Conservation (phyloP, 2,113 vertebrate genomes). For the Vulpes vulpes region DNA sequence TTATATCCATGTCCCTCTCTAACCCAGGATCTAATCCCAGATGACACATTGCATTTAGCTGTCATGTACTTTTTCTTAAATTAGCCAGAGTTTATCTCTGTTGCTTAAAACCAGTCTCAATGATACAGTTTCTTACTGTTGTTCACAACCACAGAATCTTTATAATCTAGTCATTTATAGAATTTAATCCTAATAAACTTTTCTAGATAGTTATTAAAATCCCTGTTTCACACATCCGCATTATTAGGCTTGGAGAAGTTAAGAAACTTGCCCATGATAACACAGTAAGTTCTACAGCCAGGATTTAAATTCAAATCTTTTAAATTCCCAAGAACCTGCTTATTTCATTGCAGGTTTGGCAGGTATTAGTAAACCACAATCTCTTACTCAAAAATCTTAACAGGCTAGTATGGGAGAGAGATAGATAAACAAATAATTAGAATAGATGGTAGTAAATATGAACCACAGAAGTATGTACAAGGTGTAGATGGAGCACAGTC, state of each 20-base stretch:
- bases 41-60: not conserved
- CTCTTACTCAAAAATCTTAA: not conserved
- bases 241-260: not conserved
- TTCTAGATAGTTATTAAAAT: constrained; percentile 16
- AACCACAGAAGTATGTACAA: not conserved
- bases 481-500: not conserved
- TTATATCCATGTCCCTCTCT: not conserved
- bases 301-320: not conserved
- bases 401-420: not conserved
- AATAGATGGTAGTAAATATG: constrained; percentile 2
- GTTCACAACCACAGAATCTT: not conserved
- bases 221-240: not conserved
- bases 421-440: constrained; percentile 10
- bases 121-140: not conserved
- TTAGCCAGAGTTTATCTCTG: constrained; percentile 29
- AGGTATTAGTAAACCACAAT: constrained; percentile 1
- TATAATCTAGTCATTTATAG: not conserved
- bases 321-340: not conserved
- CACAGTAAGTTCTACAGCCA: not conserved
- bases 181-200: not conserved
- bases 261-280: not conserved
- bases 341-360: not conserved
- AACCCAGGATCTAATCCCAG: not conserved
- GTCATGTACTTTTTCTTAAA: not conserved
- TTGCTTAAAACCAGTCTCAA: constrained; percentile 20